Percentiles rank a stretch among this genome's conserved stretches.
Conservation (phyloP, 2,888 invertebrate genomes). For the Athrips mouffetella region DNA sequence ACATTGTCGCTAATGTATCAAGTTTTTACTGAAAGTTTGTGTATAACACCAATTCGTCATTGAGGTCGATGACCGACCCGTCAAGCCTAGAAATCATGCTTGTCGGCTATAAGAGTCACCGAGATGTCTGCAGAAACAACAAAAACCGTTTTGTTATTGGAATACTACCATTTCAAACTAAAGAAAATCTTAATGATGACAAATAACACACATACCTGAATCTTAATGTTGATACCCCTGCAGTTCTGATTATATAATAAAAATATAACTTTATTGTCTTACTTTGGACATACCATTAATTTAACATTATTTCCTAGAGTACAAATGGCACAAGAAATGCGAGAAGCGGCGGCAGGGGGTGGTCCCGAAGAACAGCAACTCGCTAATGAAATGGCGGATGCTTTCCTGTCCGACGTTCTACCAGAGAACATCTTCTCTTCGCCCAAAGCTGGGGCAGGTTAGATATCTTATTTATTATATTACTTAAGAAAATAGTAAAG, state of each 20-base stretch:
- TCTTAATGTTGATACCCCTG: slow-evolving; percentile 62
- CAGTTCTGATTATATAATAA: slow-evolving; percentile 55
- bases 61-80: too few relatives aligned
- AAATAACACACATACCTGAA: slow-evolving; percentile 55
- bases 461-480: background rate
- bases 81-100: too few relatives aligned
- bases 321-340: slow-evolving; percentile 99
- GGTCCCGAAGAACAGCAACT: slow-evolving; percentile 96
- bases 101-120: too few relatives aligned
- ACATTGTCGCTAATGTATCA: too few relatives aligned
- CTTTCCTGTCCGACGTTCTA: slow-evolving; percentile 95
- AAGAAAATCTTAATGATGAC: slow-evolving; percentile 61
- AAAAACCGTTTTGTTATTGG: too few relatives aligned
- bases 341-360: slow-evolving; percentile 89
- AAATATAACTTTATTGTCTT: background rate
- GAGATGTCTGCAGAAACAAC: too few relatives aligned
- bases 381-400: slow-evolving; percentile 98
- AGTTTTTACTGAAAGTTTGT: too few relatives aligned
- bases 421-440: slow-evolving; percentile 97
- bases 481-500: background rate
- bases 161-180: too few relatives aligned
- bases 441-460: slow-evolving; percentile 92
- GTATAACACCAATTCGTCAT: too few relatives aligned
- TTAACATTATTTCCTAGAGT: slow-evolving; percentile 72
- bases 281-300: background rate